These are phyloP conservation scores for Spongilla lacustris DNA, from an alignment of 37 sponge, comb jelly and placozoan species.

Conservation along the genomic window DNA sequence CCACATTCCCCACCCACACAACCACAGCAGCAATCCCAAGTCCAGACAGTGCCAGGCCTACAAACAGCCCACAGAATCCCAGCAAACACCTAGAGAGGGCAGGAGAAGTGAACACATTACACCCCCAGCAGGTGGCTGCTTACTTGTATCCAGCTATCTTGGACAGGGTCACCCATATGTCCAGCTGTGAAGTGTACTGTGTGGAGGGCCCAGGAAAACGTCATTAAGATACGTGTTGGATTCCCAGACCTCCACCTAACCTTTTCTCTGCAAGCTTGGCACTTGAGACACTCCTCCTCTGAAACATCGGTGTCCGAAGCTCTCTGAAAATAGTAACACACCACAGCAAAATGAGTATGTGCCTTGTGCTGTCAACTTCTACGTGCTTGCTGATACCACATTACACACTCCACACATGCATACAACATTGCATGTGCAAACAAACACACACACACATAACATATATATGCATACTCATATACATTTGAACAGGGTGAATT, in stretches of 20 bases:
- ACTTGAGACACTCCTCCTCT: slow-evolving; percentile 43
- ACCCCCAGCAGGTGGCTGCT: background rate
- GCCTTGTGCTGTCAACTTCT: background rate
- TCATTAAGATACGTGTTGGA: too few species aligned
- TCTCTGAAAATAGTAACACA: slow-evolving; percentile 4
- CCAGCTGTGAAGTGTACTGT: background rate
- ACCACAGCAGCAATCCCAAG: background rate
- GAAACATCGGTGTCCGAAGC: slow-evolving; percentile 25
- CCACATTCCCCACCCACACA: background rate
- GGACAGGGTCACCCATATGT: background rate
- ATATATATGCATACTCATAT: background rate
- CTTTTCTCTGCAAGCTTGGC: slow-evolving; percentile 61
- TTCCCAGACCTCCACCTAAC: background rate
- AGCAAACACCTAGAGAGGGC: background rate
- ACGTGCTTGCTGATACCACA: too few species aligned
- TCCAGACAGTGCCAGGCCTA: background rate
- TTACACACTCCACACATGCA: background rate
- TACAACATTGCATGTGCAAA: background rate
- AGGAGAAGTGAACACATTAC: background rate
- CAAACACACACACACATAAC: background rate
- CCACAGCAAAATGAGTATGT: background rate
- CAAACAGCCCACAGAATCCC: background rate
- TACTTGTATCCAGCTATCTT: background rate
- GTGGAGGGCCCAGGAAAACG: too few species aligned
- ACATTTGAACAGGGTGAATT: too few species aligned